Evolutionary conservation across 2,113 vertebrate species (phyloP).

Genomic region (Aegypius monachus): DNA sequence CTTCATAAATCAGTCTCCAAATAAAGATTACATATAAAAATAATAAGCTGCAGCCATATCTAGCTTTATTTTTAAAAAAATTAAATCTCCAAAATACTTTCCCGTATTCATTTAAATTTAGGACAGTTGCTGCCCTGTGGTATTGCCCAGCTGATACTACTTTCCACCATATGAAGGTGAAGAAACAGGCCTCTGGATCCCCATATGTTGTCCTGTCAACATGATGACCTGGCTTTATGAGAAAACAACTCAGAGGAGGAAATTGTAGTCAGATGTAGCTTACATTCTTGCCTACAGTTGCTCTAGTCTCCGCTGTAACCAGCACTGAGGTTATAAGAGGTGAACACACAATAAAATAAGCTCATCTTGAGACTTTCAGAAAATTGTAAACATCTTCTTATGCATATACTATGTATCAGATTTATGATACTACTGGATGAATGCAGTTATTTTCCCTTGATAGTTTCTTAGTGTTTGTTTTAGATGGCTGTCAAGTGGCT

Average conservation of each 20-base stretch:
- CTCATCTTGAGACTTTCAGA: background rate
- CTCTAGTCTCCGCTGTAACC: background rate
- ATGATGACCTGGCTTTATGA: background rate
- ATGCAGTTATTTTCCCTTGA: background rate
- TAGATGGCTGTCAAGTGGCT: slow-evolving; percentile 24
- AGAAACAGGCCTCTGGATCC: background rate
- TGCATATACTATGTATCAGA: background rate
- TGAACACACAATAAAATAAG: background rate
- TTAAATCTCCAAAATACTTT: background rate
- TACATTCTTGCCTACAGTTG: background rate
- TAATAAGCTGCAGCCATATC: background rate
- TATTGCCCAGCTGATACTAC: background rate
- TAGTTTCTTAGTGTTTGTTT: slow-evolving; percentile 17
- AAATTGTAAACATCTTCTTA: slow-evolving; percentile 23
- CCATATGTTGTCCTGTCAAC: background rate
- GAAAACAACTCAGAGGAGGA: background rate
- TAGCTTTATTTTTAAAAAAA: background rate
- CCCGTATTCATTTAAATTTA: background rate
- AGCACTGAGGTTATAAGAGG: background rate
- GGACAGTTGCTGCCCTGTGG: background rate
- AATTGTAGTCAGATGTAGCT: background rate
- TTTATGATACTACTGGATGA: background rate
- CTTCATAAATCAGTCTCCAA: background rate
- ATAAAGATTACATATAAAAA: background rate
- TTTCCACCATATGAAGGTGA: background rate